Base-by-base conservation (phyloP, 2,113 vertebrate species). In the Aptenodytes patagonicus region DNA sequence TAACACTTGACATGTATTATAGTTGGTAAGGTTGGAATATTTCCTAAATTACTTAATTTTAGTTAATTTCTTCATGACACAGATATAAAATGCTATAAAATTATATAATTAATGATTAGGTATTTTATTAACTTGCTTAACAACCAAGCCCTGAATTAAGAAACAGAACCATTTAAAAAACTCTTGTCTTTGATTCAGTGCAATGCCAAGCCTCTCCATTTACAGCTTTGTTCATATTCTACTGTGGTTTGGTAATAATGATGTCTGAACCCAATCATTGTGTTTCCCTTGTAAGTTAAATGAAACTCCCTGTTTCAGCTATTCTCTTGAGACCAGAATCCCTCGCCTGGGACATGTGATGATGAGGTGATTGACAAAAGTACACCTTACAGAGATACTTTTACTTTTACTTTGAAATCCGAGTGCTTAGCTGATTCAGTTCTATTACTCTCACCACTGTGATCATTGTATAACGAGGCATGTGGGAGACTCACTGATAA, bases 341-440 rank as follows among this genome's bases (percentile, higher is more conserved):
- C 31, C 36, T 97, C 52, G 31, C 95, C 97, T 98, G 97, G 97
- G 97, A 97, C 69, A 68, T 85, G 89, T 93, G 95, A 78, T 97
- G 96, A 94, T 82, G 91, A 85, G 82, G 94, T 77, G 11, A 40
- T 89, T 90, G 89, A 97, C 96, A 97, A 79, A 94, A 98, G 95
- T 95, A 95, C 96, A 98, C 9, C 20, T 98, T 96, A 96, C 79
- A 94, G 95, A 97, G 96, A 98, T 98, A 97, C 95, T 98, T 98
- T 97, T 97, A 93, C 97, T 92, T 97, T 95, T 97, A 97, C 88
- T 91, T 95, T 93, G 95, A 98, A 97, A 97, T 22, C 76, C n/a
- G 72, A 97, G 49, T 73, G 46, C 52, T 96, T 93, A 90, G 95
- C 95, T 97, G 97, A 97, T 98, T 98, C 97, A 95, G 96, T 97